Evolutionary conservation across 1,140 invertebrate species (phyloP).

Genomic region (Thaumetopoea pityocampa): DNA sequence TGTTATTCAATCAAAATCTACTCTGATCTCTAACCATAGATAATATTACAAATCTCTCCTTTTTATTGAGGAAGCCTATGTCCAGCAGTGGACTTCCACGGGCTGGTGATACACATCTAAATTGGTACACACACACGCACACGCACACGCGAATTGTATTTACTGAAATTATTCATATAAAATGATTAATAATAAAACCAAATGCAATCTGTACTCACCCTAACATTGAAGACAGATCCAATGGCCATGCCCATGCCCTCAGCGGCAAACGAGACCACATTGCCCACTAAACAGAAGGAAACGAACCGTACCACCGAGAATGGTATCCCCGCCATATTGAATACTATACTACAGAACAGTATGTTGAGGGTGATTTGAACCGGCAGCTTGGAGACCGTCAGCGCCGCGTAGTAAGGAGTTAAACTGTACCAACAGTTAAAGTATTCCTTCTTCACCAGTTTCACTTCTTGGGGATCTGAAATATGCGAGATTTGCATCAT

Average conservation of each 20-base stretch:
- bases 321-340: conserved; percentile 79
- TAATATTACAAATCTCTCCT: too few species aligned
- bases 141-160: too few species aligned
- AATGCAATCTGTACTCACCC: conserved; percentile 77
- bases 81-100: too few species aligned
- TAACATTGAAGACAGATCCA: conserved; percentile 80
- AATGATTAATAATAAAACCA: too few species aligned
- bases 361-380: conserved; percentile 76
- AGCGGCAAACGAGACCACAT: conserved; percentile 77
- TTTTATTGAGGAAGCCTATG: too few species aligned
- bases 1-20: too few species aligned
- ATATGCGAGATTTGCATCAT: conserved; percentile 13
- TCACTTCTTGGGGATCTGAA: conserved; percentile 87
- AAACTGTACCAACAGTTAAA: conserved; percentile 91
- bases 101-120: too few species aligned
- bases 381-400: conserved; percentile 82
- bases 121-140: too few species aligned
- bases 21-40: too few species aligned
- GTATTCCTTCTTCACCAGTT: conserved; percentile 87
- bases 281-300: conserved; percentile 76
- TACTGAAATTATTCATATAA: too few species aligned
- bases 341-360: conserved; percentile 77
- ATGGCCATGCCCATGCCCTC: conserved; percentile 80
- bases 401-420: conserved; percentile 86
- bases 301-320: conserved; percentile 71